Evolutionary conservation across 1,140 invertebrate genomes (phyloP).

Genomic region (Drosophila ogumai): DNA sequence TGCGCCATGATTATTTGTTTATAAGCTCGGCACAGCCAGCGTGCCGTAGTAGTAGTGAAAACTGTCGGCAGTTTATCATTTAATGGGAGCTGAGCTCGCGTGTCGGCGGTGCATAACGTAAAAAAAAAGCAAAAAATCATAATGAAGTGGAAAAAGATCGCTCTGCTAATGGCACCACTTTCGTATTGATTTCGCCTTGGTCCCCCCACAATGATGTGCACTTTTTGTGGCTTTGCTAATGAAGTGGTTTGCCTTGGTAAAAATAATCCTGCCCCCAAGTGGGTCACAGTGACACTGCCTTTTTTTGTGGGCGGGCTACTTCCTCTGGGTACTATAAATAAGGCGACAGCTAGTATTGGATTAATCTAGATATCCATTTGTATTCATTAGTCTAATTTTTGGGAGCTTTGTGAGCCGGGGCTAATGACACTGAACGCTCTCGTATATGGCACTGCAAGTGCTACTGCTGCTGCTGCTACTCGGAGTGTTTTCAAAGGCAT

Average conservation of each 20-base stretch:
- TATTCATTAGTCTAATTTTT: conserved; percentile 80
- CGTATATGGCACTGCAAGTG: conserved; percentile 22
- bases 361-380: conserved; percentile 81
- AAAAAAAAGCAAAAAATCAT: background rate
- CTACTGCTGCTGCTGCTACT: background rate
- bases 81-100: conserved; percentile 18
- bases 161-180: conserved; percentile 61
- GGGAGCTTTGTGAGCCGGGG: conserved; percentile 4
- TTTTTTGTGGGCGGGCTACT: conserved; percentile 38
- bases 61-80: conserved; percentile 53
- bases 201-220: conserved; percentile 60
- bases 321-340: conserved; percentile 64
- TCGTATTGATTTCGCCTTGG: conserved; percentile 44
- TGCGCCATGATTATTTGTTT: conserved; percentile 72
- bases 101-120: conserved; percentile 24
- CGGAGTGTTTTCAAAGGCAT: conserved; percentile 36
- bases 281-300: conserved; percentile 45
- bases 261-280: conserved; percentile 45
- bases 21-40: conserved; percentile 45
- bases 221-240: conserved; percentile 64
- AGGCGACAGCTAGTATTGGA: conserved; percentile 72
- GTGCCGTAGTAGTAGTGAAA: conserved; percentile 14
- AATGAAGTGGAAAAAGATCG: conserved; percentile 4
- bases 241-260: conserved; percentile 58
- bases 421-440: conserved; percentile 49